These are phyloP conservation scores for Erpobdella octoculata DNA, from an alignment of 2,888 invertebrate genomes.

Conservation along the genomic window DNA sequence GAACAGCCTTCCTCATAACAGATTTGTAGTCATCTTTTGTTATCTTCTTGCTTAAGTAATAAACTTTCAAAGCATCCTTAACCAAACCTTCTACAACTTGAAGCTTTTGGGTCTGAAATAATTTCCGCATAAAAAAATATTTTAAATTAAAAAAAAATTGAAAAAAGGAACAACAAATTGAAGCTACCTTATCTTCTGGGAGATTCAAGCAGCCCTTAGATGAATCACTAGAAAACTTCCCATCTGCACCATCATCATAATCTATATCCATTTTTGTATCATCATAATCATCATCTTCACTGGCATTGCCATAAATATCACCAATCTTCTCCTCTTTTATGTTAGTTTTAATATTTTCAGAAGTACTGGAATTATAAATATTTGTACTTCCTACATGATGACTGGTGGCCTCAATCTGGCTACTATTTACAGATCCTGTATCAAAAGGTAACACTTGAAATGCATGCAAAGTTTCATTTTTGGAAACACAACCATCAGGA, in stretches of 20 bases:
- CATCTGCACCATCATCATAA: neutral
- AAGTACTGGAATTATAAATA: too few relatives aligned
- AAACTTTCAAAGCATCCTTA: neutral
- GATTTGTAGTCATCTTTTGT: constrained; percentile 22
- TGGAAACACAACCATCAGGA: too few relatives aligned
- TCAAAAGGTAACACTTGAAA: too few relatives aligned
- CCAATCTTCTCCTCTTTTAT: too few relatives aligned
- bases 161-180: neutral
- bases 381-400: too few relatives aligned
- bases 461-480: too few relatives aligned
- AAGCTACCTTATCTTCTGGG: neutral
- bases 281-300: neutral
- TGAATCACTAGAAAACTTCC: neutral
- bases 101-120: neutral
- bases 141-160: neutral
- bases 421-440: too few relatives aligned
- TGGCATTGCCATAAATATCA: too few relatives aligned
- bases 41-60: constrained; percentile 21
- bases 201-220: neutral
- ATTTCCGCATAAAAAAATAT: neutral
- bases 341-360: too few relatives aligned
- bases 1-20: constrained; percentile 21
- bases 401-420: too few relatives aligned
- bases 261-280: neutral
- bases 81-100: neutral